phyloP scores from a whole-genome alignment of 2,888 invertebrate species.

The Psylliodes chrysocephalus region DNA sequence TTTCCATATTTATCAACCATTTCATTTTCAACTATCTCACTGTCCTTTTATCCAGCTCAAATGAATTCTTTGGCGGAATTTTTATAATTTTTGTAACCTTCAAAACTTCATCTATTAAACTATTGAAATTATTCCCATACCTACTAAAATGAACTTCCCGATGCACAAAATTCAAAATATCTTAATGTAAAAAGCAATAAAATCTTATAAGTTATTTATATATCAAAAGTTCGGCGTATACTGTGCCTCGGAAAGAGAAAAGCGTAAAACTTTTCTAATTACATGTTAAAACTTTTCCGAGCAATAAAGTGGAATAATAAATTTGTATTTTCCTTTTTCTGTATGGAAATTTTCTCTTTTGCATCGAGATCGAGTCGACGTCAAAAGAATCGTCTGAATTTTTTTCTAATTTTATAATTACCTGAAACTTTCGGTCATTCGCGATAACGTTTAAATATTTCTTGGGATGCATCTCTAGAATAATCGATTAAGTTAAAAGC shows the following conservation, averaged over 20 bases:
- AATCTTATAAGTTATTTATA: constrained; percentile 28
- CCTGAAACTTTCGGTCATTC: too few species aligned
- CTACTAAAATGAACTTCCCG: too few species aligned
- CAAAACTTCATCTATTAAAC: too few species aligned
- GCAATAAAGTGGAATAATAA: constrained; percentile 35
- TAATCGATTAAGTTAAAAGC: too few species aligned
- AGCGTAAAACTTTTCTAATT: constrained; percentile 40
- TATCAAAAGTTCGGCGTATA: constrained; percentile 20
- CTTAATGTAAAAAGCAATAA: constrained; percentile 19
- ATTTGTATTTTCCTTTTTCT: constrained; percentile 31
- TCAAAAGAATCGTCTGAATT: not conserved
- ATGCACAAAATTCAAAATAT: constrained; percentile 1
- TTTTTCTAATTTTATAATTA: constrained; percentile 1
- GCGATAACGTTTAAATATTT: too few species aligned
- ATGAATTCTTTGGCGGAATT: too few species aligned
- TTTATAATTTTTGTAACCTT: too few species aligned
- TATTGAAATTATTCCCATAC: too few species aligned
- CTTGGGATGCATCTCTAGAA: too few species aligned
- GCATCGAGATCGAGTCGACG: not conserved
- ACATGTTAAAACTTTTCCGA: constrained; percentile 30
- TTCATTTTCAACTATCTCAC: too few species aligned
- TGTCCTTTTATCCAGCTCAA: too few species aligned
- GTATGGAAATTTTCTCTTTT: constrained; percentile 22
- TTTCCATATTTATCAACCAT: too few species aligned
- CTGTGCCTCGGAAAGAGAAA: constrained; percentile 25